Evolutionary conservation across 2,113 vertebrate genomes (phyloP), one percentile per base, ranked within the genome.

Genomic region (cat (Felis catus)): DNA sequence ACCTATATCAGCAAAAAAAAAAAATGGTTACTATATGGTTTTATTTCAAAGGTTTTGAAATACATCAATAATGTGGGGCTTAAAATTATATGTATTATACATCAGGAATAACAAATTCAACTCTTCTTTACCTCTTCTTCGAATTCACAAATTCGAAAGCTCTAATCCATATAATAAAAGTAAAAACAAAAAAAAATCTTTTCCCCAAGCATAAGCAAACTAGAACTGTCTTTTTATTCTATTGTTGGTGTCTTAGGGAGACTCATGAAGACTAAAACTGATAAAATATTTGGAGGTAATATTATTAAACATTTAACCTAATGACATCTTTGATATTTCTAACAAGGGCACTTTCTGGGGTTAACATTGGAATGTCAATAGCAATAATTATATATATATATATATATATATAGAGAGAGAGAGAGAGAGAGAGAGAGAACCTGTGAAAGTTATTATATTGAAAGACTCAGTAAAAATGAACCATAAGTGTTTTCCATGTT

Each of bases 11-110:
- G 74, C 55, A 84, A 98, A 88, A 66, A 98, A 86, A 98, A 88
- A 66, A 98, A 98, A 97, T 95, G 97, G 13, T 65, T 96, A 97
- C 58, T 29, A 98, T 96, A 70, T 94, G 98, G 91, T 98, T 98
- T 97, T 98, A 98, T 97, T 98, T 99, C 71, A 97, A 98, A 98
- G 96, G 82, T 89, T 94, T 92, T 97, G 82, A 98, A 98, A 95
- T 91, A 82, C 88, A 95, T 94, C 97, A 98, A 25, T 71, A 78
- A 97, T 96, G 97, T 96, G 96, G 82, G 95, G 82, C 71, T 91
- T 95, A 97, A 97, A 97, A 98, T 98, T 98, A 98, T 63, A 95
- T 48, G 14, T 78, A 78, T 78, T 78, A 18, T 96, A 98, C 98
- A 95, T 91, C 55, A 82, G 61, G 81, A 93, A 79, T 29, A 79